Conservation (phyloP, 2,797 vertebrate species). For the Pogonophryne albipinna region DNA sequence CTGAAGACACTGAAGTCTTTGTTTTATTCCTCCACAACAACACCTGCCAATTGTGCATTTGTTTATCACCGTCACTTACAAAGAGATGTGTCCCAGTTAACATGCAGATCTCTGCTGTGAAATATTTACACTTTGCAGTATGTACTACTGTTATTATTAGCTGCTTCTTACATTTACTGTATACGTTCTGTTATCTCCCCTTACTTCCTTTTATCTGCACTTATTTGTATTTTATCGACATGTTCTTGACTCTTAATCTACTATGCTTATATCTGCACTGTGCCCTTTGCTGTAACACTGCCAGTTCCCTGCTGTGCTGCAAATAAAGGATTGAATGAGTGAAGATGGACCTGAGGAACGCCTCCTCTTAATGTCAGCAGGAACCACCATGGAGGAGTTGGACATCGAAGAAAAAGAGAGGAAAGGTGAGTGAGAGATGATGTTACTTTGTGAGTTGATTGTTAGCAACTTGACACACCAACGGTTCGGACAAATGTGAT, state of each 20-base stretch:
- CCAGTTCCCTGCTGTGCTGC: no score
- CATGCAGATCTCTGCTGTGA: background rate
- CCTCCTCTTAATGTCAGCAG: slow-evolving; percentile 6
- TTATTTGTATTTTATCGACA: no score
- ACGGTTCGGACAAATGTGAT: background rate
- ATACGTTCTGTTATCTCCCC: no score
- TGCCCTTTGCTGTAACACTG: background rate
- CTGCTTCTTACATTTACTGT: no score
- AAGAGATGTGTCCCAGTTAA: background rate
- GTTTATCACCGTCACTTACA: background rate
- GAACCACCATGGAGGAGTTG: slow-evolving; percentile 50
- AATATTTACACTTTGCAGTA: no score
- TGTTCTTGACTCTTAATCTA: no score
- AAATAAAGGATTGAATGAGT: background rate
- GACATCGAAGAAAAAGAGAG: slow-evolving; percentile 18
- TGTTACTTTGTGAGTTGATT: no score
- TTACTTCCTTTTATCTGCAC: no score
- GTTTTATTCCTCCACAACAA: background rate
- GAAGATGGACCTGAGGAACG: slow-evolving; percentile 36
- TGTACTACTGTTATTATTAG: no score
- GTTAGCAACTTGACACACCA: background rate
- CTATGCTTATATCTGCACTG: no score
- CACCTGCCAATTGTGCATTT: background rate
- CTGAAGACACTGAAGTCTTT: slow-evolving; percentile 5
- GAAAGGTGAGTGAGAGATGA: slow-evolving; percentile 19